These are phyloP conservation scores for Mus minutoides DNA, from an alignment of 2,797 vertebrate species.

Conservation along the genomic window DNA sequence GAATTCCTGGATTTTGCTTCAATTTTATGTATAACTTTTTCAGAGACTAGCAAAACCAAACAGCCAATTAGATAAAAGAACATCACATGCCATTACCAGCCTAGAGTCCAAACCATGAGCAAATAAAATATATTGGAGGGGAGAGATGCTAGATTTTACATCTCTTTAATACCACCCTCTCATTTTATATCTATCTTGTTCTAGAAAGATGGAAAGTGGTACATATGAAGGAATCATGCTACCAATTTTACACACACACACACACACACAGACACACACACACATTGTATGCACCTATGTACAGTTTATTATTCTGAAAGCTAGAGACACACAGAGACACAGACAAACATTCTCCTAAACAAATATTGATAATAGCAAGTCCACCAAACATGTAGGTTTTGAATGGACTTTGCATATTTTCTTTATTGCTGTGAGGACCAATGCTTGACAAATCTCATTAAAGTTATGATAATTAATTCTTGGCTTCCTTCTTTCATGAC, in stretches of 20 bases:
- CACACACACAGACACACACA: background rate
- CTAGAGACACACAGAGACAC: background rate
- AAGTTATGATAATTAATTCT: constrained; percentile 68
- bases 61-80: background rate
- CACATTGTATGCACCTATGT: background rate
- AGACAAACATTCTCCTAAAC: background rate
- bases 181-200: background rate
- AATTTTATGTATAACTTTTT: constrained; percentile 31
- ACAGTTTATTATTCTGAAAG: background rate
- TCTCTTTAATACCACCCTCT: background rate
- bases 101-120: background rate
- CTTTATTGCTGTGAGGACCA: constrained; percentile 20
- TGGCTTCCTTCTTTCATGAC: constrained; percentile 51
- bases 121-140: background rate
- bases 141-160: background rate
- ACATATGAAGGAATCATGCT: background rate
- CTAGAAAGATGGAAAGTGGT: constrained; percentile 11
- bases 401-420: background rate
- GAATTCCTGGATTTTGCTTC: background rate
- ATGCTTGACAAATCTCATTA: constrained; percentile 63
- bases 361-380: constrained; percentile 41
- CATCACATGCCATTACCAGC: background rate
- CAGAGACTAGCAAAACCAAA: background rate
- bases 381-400: constrained; percentile 39
- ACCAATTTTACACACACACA: background rate